Conservation (phyloP, 2,888 invertebrate genomes). For the Nephrocerus scutellatus region DNA sequence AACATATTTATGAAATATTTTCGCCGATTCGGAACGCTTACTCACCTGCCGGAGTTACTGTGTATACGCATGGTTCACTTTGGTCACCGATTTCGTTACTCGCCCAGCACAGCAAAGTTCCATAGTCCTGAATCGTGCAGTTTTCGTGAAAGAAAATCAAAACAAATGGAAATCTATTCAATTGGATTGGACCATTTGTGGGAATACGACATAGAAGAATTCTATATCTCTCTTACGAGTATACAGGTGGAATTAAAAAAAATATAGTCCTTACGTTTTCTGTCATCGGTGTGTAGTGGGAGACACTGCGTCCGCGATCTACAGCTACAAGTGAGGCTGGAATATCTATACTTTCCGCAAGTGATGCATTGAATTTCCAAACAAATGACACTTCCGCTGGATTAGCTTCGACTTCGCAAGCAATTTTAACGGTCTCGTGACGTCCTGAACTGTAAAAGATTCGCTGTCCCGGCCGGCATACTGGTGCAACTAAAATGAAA, state of each 20-base stretch:
- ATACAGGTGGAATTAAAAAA: constrained; percentile 4
- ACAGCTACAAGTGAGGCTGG: constrained; percentile 56
- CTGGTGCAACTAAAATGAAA: constrained; percentile 57
- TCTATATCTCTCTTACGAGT: too few species aligned
- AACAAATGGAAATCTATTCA: constrained; percentile 3
- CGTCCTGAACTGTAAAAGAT: constrained; percentile 66
- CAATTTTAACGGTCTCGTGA: constrained; percentile 60
- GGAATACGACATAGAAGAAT: not conserved
- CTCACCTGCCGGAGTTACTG: constrained; percentile 66
- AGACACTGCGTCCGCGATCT: constrained; percentile 58
- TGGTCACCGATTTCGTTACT: constrained; percentile 66
- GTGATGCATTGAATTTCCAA: constrained; percentile 71
- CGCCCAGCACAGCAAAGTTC: constrained; percentile 67
- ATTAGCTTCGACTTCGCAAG: constrained; percentile 70
- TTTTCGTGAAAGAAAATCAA: constrained; percentile 9
- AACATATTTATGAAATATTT: constrained; percentile 2
- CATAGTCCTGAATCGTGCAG: constrained; percentile 54
- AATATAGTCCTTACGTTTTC: constrained; percentile 49
- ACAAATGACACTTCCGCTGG: constrained; percentile 61
- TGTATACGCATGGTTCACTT: constrained; percentile 65
- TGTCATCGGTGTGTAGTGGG: constrained; percentile 64
- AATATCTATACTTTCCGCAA: constrained; percentile 61
- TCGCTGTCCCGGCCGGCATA: constrained; percentile 63
- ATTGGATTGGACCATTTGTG: not conserved
- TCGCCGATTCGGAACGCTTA: constrained; percentile 14